These are phyloP conservation scores for Eira barbara DNA, from an alignment of 2,113 vertebrate species.

Conservation along the genomic window DNA sequence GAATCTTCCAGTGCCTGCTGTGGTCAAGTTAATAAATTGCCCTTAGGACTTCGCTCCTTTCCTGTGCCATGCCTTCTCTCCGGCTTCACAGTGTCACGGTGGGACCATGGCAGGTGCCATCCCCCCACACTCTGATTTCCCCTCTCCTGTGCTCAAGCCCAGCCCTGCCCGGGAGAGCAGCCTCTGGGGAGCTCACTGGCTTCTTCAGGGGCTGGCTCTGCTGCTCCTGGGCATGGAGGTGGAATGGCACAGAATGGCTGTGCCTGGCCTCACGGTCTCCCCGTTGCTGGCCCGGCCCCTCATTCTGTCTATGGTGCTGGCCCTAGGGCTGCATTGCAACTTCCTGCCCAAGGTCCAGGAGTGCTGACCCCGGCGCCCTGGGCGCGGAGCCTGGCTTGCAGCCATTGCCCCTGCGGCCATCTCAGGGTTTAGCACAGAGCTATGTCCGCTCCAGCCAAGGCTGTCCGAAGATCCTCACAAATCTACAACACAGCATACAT, in stretches of 20 bases:
- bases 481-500: not conserved
- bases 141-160: not conserved
- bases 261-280: accelerated
- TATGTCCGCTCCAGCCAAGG: not conserved
- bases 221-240: not conserved
- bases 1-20: not conserved
- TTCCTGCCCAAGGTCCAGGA: not conserved
- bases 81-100: not conserved
- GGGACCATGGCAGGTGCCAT: not conserved
- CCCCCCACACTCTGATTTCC: too few species aligned
- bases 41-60: not conserved
- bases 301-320: not conserved
- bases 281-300: not conserved
- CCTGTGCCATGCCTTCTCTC: not conserved
- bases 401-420: not conserved
- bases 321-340: not conserved
- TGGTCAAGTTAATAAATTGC: not conserved
- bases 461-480: not conserved
- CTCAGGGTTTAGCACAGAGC: not conserved
- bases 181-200: not conserved
- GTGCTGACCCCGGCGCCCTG: not conserved
- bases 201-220: accelerated
- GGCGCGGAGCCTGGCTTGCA: not conserved
- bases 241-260: too few species aligned
- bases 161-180: not conserved